A percentile compares a stretch with the other conserved stretches of the same genome.
Evolutionary conservation across 30 jellyfish, hydroid and myxozoan species (phyloP).

Genomic region (Hydractinia echinata): DNA sequence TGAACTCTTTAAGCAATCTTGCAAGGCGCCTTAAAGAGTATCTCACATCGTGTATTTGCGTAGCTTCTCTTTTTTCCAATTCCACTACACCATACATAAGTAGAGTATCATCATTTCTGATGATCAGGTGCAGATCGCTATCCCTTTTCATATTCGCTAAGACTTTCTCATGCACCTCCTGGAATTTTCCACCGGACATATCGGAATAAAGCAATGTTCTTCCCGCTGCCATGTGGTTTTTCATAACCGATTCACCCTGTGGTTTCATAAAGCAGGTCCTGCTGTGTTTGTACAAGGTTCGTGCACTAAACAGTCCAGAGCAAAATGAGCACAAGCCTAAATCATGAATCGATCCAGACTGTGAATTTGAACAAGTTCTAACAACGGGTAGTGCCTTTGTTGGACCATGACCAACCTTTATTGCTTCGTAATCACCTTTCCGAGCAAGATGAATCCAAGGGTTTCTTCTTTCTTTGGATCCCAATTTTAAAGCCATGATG

Average conservation of each 20-base stretch:
- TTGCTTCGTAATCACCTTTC: slow-evolving; percentile 4
- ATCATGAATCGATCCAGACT: neutral
- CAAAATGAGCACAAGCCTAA: neutral
- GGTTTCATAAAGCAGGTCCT: neutral
- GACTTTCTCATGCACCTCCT: neutral
- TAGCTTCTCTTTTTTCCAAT: neutral
- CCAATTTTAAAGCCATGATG: neutral
- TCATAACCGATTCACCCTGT: neutral
- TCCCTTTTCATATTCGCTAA: neutral
- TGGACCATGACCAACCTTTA: neutral
- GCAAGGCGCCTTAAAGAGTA: neutral
- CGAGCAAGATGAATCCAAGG: neutral
- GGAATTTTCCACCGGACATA: neutral
- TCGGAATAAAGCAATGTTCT: neutral
- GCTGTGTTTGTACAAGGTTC: neutral
- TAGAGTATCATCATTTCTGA: neutral
- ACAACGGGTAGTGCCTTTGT: neutral
- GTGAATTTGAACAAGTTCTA: neutral
- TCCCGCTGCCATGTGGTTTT: too few species aligned
- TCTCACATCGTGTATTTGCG: neutral
- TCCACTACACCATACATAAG: neutral
- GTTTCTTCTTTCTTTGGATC: neutral
- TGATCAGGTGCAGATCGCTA: neutral
- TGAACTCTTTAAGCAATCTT: neutral
- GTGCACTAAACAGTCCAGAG: neutral